Conservation (phyloP, 2,888 invertebrate species). For the Artemia sinica region DNA sequence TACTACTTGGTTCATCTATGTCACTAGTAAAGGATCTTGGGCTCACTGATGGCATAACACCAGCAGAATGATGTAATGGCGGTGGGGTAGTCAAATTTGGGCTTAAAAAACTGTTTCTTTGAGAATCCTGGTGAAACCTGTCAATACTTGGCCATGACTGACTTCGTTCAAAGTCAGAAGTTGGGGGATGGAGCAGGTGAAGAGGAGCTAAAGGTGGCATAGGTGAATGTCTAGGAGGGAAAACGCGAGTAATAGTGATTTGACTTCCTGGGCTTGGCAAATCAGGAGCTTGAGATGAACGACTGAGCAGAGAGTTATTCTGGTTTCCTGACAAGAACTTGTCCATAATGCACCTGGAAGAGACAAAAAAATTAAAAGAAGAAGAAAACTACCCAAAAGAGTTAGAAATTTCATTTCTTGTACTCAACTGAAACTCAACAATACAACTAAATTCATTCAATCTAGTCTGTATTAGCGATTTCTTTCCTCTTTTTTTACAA, state of each 20-base stretch:
- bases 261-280: not conserved
- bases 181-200: not conserved
- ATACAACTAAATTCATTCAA: too few species aligned
- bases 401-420: too few species aligned
- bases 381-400: too few species aligned
- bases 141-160: slow-evolving; percentile 13
- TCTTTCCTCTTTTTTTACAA: too few species aligned
- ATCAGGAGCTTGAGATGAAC: too few species aligned
- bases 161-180: slow-evolving; percentile 8
- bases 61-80: not conserved
- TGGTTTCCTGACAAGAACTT: too few species aligned
- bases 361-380: too few species aligned
- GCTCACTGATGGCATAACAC: not conserved
- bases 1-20: not conserved
- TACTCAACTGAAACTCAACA: too few species aligned
- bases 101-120: not conserved
- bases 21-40: not conserved
- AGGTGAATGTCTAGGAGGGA: not conserved
- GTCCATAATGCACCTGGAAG: too few species aligned
- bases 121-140: not conserved
- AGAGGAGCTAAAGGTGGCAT: not conserved
- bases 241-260: not conserved
- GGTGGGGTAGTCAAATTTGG: slow-evolving; percentile 1
- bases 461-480: too few species aligned
- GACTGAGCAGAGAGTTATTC: too few species aligned